phyloP scores from a whole-genome alignment of 2,113 vertebrate species.

The Oxyura jamaicensis region DNA sequence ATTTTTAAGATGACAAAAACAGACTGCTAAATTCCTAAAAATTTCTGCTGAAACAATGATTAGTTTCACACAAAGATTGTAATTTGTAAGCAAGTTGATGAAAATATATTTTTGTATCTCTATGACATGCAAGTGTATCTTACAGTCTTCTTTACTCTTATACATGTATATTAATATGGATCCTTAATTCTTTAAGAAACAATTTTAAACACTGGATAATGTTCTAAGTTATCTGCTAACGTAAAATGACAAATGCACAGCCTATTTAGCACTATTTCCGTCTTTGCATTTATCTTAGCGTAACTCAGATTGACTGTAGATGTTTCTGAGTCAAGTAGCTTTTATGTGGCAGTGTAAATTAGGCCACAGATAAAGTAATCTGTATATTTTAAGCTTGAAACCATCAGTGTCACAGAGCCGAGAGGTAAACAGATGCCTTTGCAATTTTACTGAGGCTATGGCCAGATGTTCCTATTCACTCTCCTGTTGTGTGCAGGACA shows the following conservation, averaged over 20 bases:
- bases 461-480: conserved; percentile 85
- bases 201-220: neutral
- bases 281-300: conserved; percentile 31
- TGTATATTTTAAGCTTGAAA: conserved; percentile 87
- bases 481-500: conserved; percentile 77
- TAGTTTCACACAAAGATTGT: neutral
- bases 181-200: conserved; percentile 35
- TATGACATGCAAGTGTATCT: neutral
- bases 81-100: neutral
- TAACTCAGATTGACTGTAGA: conserved; percentile 62
- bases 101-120: neutral
- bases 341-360: conserved; percentile 83
- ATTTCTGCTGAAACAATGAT: neutral
- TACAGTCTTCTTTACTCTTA: neutral
- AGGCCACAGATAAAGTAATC: conserved; percentile 84
- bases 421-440: conserved; percentile 92
- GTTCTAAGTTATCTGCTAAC: neutral
- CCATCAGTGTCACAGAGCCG: conserved; percentile 86
- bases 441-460: conserved; percentile 78
- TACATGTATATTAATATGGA: neutral
- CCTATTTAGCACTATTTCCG: neutral
- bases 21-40: neutral
- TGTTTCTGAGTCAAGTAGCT: conserved; percentile 65
- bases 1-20: neutral
- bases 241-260: neutral